Evolutionary conservation across 2,888 invertebrate species (phyloP).

Genomic region (Allophyes oxyacanthae): DNA sequence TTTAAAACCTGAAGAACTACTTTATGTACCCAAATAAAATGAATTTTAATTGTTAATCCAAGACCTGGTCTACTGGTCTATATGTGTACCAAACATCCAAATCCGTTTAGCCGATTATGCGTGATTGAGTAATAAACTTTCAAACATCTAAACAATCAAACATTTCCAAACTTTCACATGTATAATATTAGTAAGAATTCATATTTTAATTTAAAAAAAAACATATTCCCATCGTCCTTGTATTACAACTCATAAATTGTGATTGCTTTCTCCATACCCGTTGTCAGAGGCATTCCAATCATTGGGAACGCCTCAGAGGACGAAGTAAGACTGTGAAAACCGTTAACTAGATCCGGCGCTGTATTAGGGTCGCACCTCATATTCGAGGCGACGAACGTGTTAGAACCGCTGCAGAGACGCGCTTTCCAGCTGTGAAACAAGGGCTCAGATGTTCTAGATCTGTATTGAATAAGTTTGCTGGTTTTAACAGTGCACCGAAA

Average conservation of each 20-base stretch:
- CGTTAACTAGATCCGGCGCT: slow-evolving; percentile 68
- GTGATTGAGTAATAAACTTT: too few relatives aligned
- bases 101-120: too few relatives aligned
- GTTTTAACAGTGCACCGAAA: background rate
- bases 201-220: slow-evolving; percentile 18
- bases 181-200: background rate
- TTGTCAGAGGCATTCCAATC: slow-evolving; percentile 75
- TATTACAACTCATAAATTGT: slow-evolving; percentile 69
- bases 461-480: slow-evolving; percentile 9
- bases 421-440: slow-evolving; percentile 49
- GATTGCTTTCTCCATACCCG: slow-evolving; percentile 75
- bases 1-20: too few relatives aligned
- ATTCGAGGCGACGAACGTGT: slow-evolving; percentile 56
- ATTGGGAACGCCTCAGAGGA: slow-evolving; percentile 65
- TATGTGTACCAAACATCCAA: too few relatives aligned
- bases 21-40: too few relatives aligned
- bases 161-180: too few relatives aligned
- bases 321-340: slow-evolving; percentile 65
- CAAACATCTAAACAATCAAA: too few relatives aligned
- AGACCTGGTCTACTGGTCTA: too few relatives aligned
- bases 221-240: slow-evolving; percentile 54
- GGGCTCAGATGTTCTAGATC: slow-evolving; percentile 40
- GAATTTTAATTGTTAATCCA: too few relatives aligned
- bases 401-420: slow-evolving; percentile 38
- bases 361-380: slow-evolving; percentile 62